These are phyloP conservation scores for Mus pahari DNA, from an alignment of 2,113 vertebrate genomes.

Conservation along the genomic window DNA sequence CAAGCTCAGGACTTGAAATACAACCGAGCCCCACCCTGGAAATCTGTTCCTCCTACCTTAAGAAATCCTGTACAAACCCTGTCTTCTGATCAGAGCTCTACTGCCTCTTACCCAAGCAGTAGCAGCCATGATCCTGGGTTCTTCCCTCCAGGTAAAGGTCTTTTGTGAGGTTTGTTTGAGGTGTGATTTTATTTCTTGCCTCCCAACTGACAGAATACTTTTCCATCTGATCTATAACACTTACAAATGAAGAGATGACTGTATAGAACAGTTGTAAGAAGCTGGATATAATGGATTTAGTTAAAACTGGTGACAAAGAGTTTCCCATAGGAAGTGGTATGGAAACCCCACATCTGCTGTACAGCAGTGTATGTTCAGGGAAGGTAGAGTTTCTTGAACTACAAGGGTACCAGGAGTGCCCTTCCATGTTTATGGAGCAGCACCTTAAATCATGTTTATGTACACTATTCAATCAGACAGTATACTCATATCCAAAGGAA, in stretches of 20 bases:
- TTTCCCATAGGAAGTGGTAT: background rate
- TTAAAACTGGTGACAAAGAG: background rate
- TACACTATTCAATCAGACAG: background rate
- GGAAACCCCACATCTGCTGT: background rate
- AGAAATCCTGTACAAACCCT: background rate
- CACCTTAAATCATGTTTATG: background rate
- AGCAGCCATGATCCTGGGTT: background rate
- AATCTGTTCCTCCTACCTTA: background rate
- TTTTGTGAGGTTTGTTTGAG: background rate
- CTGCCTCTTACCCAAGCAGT: background rate
- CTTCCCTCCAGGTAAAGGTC: background rate
- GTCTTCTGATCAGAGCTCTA: background rate
- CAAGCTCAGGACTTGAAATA: background rate
- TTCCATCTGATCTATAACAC: background rate
- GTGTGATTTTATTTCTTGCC: background rate
- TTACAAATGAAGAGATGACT: background rate
- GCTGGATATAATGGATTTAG: background rate
- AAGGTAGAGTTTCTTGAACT: background rate
- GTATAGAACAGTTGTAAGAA: background rate
- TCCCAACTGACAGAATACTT: background rate
- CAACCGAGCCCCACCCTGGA: background rate
- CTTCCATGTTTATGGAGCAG: background rate
- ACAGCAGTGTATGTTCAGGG: background rate
- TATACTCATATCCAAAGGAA: background rate
- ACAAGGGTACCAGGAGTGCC: rapidly evolving